Base-by-base conservation (phyloP, 1,140 invertebrate genomes). In the Antheraea pernyi region DNA sequence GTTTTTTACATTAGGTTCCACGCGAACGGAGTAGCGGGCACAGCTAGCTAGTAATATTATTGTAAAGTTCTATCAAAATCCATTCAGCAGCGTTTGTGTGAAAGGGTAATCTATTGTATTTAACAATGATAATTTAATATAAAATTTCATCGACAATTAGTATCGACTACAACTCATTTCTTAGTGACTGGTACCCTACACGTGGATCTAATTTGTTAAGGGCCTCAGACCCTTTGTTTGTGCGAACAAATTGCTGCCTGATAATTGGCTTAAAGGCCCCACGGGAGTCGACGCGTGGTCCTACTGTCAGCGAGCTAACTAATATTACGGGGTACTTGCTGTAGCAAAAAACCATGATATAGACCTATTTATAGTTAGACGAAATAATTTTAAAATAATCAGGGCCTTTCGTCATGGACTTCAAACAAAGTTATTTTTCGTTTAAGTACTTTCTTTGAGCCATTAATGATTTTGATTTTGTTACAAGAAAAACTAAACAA, bases 171-270 rank as follows among this genome's bases (percentile, higher is more conserved):
- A 16, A 0, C 46, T 6, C 46, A 1, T 53, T 16, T 16, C 46
- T 42, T 42, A 53, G 46, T 13, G 4, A 53, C 46, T 16, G 46
- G 46, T 13, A 53, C 46, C 46, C 78, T 75, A 11, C 71, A 74
- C 80, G 77, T 72, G 78, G 83, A 85, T 87, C 83, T 89, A 87
- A 89, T 89, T 89, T 87, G 85, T 80, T 76, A 87, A 87, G 86
- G 82, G 79, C 73, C 39, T 39, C 39, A 59, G 65, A 74, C 77
- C 79, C 86, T 86, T 89, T 89, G 85, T 88, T 89, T 89, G 83
- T 75, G 78, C 78, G 79, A 81, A 85, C 80, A 89, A 89, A 89
- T 89, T 89, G 87, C 80, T 86, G 79, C 80, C 78, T 74, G 76
- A 81, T 89, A 89, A 89, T 89, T 88, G 85, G 87, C 85, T 89